Base-by-base conservation (phyloP, 2,888 invertebrate genomes). In the Parnassius glacialis region DNA sequence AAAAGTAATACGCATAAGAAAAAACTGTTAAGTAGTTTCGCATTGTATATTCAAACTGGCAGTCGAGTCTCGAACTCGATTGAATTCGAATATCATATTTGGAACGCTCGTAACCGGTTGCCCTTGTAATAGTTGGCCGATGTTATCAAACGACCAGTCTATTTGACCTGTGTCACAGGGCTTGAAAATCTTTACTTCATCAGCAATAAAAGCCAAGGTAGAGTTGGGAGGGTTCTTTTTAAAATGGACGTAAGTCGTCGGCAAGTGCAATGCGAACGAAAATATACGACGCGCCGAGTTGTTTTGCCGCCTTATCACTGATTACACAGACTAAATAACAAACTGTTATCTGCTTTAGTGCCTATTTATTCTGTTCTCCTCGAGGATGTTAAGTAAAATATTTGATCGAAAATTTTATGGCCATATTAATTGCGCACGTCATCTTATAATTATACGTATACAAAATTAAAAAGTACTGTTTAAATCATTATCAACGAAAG, bases 121-220 rank as follows among this genome's bases (percentile, higher is more conserved):
- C 90, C 90, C 90, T 90, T 90, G 90, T 90, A 90, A 90, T 90
- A 90, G 90, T 90, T 90, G 90, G 85, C 85, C 84, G 85, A 87
- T 85, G 90, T 87, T 90, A 90, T 90, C 90, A 90, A 75, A 80
- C 72, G 75, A 67, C 87, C 83, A 85, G 67, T 72, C 68, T 73
- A 68, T 5, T 57, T 68, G 85, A 77, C 64, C 85, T 72, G 63
- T 82, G 82, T 83, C 80, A 80, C 74, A 76, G 75, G 65, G 64
- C 59, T 65, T 57, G 47, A 64, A 65, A 67, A 71, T 69, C 69
- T 79, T 79, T 81, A 75, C 59, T 2, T 0, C 62, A 25, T 53
- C 2, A 3, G 59, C 0, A 10, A 67, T 79, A 84, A 74, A 70
- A 75, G 68, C 67, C 66, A 74, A 68, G 68, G 61, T 67, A 66